Evolutionary conservation across 2,888 invertebrate genomes (phyloP).

Genomic region (Sarcophaga variegata): DNA sequence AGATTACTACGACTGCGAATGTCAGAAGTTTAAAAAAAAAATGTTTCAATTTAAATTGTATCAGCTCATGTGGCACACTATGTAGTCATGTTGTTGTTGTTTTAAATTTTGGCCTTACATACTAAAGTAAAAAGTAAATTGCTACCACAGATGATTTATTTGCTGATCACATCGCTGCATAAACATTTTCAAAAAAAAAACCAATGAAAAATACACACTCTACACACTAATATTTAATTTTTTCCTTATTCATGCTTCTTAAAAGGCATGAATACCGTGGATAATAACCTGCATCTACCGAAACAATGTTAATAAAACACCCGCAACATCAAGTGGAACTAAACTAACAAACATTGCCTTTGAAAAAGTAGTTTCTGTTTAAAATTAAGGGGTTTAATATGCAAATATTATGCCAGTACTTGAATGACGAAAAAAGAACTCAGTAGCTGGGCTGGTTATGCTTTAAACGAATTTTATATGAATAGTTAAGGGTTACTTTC

Average conservation of each 20-base stretch:
- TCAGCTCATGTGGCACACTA: not conserved
- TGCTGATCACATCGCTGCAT: slow-evolving; percentile 52
- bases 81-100: not conserved
- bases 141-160: slow-evolving; percentile 64
- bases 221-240: slow-evolving; percentile 32
- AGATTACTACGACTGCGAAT: too few species aligned
- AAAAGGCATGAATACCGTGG: not conserved
- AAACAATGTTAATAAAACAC: slow-evolving; percentile 19
- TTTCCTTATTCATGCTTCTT: slow-evolving; percentile 3
- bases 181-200: slow-evolving; percentile 37
- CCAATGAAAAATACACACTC: slow-evolving; percentile 4
- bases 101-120: not conserved
- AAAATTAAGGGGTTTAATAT: not conserved
- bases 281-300: slow-evolving; percentile 16
- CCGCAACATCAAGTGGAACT: slow-evolving; percentile 51
- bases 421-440: not conserved
- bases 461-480: slow-evolving; percentile 1
- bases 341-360: slow-evolving; percentile 6
- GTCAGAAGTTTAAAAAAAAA: too few species aligned
- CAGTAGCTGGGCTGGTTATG: slow-evolving; percentile 35
- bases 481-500: slow-evolving; percentile 30
- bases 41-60: too few species aligned
- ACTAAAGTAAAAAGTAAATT: slow-evolving; percentile 12
- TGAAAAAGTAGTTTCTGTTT: not conserved
- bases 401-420: slow-evolving; percentile 7